phyloP scores from a whole-genome alignment of 2,797 vertebrate genomes.

The Squalus acanthias region DNA sequence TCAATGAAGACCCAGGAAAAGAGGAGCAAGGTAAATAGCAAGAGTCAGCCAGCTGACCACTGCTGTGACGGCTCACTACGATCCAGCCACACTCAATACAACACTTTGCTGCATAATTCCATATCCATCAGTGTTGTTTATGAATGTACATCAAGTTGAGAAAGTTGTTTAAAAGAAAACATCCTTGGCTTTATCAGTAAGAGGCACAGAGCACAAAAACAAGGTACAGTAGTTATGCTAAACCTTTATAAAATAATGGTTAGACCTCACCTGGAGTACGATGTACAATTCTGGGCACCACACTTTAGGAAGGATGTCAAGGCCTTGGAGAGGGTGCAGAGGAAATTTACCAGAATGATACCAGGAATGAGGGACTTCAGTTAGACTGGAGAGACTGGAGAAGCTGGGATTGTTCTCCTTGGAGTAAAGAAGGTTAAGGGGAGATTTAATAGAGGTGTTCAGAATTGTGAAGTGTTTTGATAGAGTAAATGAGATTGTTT shows the following conservation, averaged over 20 bases:
- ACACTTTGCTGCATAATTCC: neutral
- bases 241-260: neutral
- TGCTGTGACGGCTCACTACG: neutral
- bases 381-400: too few relatives aligned
- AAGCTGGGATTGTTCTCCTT: neutral
- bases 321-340: neutral
- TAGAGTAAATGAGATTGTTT: neutral
- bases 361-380: neutral
- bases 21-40: constrained; percentile 47
- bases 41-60: neutral
- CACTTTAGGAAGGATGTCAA: neutral
- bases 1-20: constrained; percentile 83
- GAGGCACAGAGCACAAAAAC: neutral
- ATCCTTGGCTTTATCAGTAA: neutral
- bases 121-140: neutral
- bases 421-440: neutral
- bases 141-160: neutral
- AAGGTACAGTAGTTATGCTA: neutral
- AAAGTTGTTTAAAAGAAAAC: neutral
- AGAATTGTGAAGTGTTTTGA: too few relatives aligned
- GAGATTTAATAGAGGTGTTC: too few relatives aligned
- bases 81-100: neutral
- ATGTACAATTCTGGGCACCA: neutral
- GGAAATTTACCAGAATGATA: neutral
- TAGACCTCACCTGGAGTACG: neutral